Evolutionary conservation across 2,888 invertebrate genomes (phyloP).

Genomic region (Calameuta pallipes): DNA sequence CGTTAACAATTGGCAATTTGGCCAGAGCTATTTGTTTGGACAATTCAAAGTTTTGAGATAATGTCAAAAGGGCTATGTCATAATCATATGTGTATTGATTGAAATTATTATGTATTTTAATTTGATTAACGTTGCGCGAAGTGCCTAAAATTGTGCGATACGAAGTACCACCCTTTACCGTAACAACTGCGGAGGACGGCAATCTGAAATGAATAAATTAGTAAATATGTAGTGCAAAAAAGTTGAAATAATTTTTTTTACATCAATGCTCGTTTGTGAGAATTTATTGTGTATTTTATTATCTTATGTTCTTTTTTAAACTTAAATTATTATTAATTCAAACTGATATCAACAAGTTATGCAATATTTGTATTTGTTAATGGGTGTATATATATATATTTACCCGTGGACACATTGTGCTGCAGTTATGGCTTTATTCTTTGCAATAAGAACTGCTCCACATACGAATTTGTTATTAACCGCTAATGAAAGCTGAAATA

Average conservation of each 20-base stretch:
- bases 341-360: not conserved
- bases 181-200: too few relatives aligned
- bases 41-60: not conserved
- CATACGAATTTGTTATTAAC: not conserved
- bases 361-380: not conserved
- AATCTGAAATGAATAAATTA: too few relatives aligned
- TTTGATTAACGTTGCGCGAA: slow-evolving; percentile 1
- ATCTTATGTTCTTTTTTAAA: too few relatives aligned
- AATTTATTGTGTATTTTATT: too few relatives aligned
- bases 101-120: slow-evolving; percentile 11
- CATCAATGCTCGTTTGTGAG: too few relatives aligned
- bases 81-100: slow-evolving; percentile 13
- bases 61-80: slow-evolving; percentile 13
- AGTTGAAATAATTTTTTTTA: too few relatives aligned
- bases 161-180: not conserved
- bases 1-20: not conserved
- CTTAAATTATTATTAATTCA: too few relatives aligned
- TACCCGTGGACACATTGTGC: not conserved
- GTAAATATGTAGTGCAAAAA: too few relatives aligned
- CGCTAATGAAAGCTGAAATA: not conserved
- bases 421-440: not conserved
- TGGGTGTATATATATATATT: not conserved
- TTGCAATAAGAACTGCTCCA: not conserved
- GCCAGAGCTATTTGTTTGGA: not conserved
- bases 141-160: not conserved